Base-by-base conservation (phyloP, 92 coral and sea anemone genomes). In the Epizoanthus rinbou region DNA sequence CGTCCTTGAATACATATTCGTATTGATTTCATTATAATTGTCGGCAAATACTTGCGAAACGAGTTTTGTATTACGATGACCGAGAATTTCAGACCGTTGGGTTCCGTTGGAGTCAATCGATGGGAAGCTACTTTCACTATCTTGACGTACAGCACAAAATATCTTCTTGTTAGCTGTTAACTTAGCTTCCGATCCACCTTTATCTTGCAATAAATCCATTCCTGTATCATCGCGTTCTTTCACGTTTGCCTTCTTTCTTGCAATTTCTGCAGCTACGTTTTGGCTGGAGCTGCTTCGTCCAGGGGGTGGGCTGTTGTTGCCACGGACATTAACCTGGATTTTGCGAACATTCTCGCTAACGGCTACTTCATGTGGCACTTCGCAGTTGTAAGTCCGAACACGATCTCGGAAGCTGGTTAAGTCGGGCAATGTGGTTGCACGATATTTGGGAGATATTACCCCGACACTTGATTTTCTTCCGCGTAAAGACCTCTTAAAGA, bases 371-470 rank as follows among this genome's bases (percentile, higher is more conserved):
- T 23, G 68, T 59, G 56, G 54, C 37, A 9, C 5, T 10, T 76
- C 8, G 21, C 56, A 76, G 19, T 76, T 68, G 81, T 58, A 76
- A n/a, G 53, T 37, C 18, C 53, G 69, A 59, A 25, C 13, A 14
- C 69, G 81, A 5, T 56, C 43, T 19, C 62, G 63, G n/a, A 33
- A 80, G 17, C 75, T 43, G 14, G 60, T 33, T 11, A 76, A 60
- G 15, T 76, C 31, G 25, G 87, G 88, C 56, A 84, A 17, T 22
- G 91, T 83, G 21, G 52, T 53, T 13, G 79, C 74, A 43, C 87
- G 60, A 41, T 15, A 54, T n/a, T 59, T 37, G 6, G 33, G 31
- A 3, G 80, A 58, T n/a, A 57, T 69, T 4, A 60, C 31, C 5
- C 1, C 64, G 21, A n/a, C 65, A 15, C 52, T 11, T 18, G 63